Base-by-base conservation (phyloP, 2,797 vertebrate genomes). In the Epinephelus malabaricus region DNA sequence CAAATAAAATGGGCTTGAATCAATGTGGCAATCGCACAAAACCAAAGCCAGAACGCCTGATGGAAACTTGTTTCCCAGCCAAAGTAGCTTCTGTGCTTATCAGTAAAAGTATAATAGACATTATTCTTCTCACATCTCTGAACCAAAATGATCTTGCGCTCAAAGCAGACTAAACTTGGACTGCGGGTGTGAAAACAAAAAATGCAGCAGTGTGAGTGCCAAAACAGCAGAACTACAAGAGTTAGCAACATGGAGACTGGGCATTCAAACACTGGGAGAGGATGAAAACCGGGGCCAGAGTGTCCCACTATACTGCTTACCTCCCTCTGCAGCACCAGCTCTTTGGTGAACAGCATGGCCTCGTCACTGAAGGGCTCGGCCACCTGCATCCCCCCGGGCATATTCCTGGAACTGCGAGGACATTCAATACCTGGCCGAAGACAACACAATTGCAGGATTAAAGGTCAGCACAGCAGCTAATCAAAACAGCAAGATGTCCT, bases 351-450 rank as follows among this genome's bases (percentile, higher is more conserved):
- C 77, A 95, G 93, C 13, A 92, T 95, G 85, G 98, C 98, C 86
- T 99, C 97, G 17, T 99, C 96, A n/a, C 97, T 99, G 96, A 98
- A 99, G 17, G 98, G 97, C 55, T 99, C 98, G 0, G 97, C 97
- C 83, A 97, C 96, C 90, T 97, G 97, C 58, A 96, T 83, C 65
- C 97, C 94, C 51, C 97, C 96, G 0, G 98, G 97, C 11, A 91
- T 90, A 90, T 98, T 98, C 62, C 98, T 93, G 78, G 97, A 96
- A 15, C 98, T 97, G 34, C 97, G 95, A 34, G 98, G 98, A 91
- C 98, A 99, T 90, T 99, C 98, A 0, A 99, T 99, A 86, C 98
- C 98, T 98, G 80, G 1, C 4, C 73, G 74, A 58, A 64, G 70
- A 93, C 51, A 71, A 78, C 53, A 85, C n/a, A 50, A 19, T 43